Percentiles rank a stretch among this genome's conserved stretches.
Conservation (phyloP, 2,797 vertebrate species). For the Uromys caudimaculatus region DNA sequence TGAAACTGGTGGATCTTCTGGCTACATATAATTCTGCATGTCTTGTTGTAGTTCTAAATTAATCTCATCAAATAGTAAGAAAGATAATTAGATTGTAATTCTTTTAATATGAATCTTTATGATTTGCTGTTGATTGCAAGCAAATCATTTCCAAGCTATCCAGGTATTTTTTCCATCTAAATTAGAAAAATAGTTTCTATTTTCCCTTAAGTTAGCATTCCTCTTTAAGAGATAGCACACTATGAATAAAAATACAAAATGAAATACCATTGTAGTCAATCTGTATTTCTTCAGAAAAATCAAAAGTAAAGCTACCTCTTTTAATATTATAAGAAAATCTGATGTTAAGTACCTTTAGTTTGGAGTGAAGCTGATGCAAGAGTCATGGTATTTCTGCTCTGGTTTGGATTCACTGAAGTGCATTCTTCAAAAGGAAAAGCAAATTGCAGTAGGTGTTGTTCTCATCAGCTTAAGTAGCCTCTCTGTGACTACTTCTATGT, state of each 20-base stretch:
- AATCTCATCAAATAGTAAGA: constrained; percentile 66
- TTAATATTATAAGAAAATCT: constrained; percentile 79
- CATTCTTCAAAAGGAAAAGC: background rate
- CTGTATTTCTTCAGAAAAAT: constrained; percentile 82
- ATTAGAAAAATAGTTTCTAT: constrained; percentile 80
- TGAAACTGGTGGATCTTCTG: constrained; percentile 59
- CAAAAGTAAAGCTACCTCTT: constrained; percentile 82
- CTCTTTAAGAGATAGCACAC: constrained; percentile 76
- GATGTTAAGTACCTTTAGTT: constrained; percentile 69
- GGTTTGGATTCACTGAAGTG: constrained; percentile 27
- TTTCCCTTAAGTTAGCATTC: constrained; percentile 82
- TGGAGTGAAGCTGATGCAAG: background rate
- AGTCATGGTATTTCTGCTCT: constrained; percentile 20
- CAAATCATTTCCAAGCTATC: constrained; percentile 79
- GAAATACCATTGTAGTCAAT: constrained; percentile 82
- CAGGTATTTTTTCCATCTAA: constrained; percentile 64
- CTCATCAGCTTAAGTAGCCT: constrained; percentile 1
- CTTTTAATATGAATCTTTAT: constrained; percentile 72
- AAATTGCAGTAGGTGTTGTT: background rate
- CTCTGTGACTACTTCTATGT: constrained; percentile 26
- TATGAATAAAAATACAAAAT: constrained; percentile 86
- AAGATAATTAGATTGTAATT: constrained; percentile 78
- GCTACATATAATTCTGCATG: constrained; percentile 2
- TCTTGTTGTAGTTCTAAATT: constrained; percentile 67
- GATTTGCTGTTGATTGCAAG: constrained; percentile 80